These are phyloP conservation scores for Calliscelio sp. DNA, from an alignment of 2,888 invertebrate species.

Conservation along the genomic window DNA sequence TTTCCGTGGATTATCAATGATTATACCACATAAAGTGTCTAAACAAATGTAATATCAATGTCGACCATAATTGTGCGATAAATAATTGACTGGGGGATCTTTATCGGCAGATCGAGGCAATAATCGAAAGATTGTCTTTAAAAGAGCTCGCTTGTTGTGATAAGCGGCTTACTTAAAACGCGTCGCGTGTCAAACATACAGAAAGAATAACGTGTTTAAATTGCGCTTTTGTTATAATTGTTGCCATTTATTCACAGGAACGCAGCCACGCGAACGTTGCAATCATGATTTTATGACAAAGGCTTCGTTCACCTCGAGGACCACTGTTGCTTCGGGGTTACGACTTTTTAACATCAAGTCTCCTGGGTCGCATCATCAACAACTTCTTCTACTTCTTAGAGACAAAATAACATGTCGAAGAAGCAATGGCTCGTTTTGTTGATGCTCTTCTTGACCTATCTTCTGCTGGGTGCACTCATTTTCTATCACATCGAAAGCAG, in stretches of 20 bases:
- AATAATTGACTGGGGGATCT: constrained; percentile 64
- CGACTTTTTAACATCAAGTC: too few relatives aligned
- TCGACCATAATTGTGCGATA: constrained; percentile 64
- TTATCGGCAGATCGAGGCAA: constrained; percentile 68
- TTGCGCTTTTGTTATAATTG: constrained; percentile 49
- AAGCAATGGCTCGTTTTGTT: constrained; percentile 92
- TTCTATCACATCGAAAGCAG: constrained; percentile 94
- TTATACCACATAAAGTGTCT: constrained; percentile 35
- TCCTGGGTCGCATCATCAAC: too few relatives aligned
- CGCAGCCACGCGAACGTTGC: constrained; percentile 11
- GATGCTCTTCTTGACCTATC: constrained; percentile 91
- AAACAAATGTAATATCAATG: constrained; percentile 63
- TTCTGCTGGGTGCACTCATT: constrained; percentile 94
- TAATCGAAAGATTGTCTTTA: constrained; percentile 72
- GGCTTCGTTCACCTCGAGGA: constrained; percentile 63
- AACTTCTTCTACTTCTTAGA: too few relatives aligned
- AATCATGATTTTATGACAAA: constrained; percentile 79
- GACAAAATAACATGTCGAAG: constrained; percentile 90
- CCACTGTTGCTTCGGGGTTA: constrained; percentile 62
- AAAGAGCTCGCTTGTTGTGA: constrained; percentile 67
- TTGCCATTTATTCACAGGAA: constrained; percentile 58
- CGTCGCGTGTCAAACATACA: constrained; percentile 52
- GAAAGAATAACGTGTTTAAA: constrained; percentile 48
- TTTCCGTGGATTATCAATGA: constrained; percentile 52
- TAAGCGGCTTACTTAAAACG: constrained; percentile 69